Evolutionary conservation across 2,113 vertebrate species (phyloP), one percentile per base, ranked within the genome.

Genomic region (Rhea americana): DNA sequence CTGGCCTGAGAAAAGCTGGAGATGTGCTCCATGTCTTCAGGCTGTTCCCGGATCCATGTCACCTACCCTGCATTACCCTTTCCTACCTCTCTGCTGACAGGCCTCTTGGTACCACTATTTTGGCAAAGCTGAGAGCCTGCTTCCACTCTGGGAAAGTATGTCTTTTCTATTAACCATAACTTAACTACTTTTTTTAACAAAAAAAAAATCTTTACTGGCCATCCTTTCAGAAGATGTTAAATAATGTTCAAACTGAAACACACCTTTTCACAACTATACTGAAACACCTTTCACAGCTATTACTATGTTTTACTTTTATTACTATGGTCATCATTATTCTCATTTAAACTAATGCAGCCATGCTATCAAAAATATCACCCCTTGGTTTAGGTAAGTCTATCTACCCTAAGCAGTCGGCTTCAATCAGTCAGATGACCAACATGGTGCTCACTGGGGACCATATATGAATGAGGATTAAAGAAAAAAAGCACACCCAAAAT

Each of bases 11-110:
- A 95, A 19, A 99, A 95, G 71, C 99, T 99, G 97, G 98, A 99
- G 32, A 98, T 98, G 98, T 99, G 98, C 98, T 98, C 99, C 98
- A 99, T 99, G 92, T 99, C 98, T 96, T 99, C 98, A 1, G 98
- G 98, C 90, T 51, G 50, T 51, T 51, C 50, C 50, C 9, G 98
- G 98, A 98, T 93, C 93, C 99, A 97, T 9, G 98, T 99, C 95
- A 99, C 98, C 97, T 99, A 98, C 61, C 98, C 98, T 85, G 98
- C 97, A 92, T 98, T 98, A 93, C 98, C 98, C 90, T 99, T 99
- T 88, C 99, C 98, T 47, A 99, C 98, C 88, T 98, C 98, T 96
- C 98, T 99, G 72, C 98, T 96, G 47, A 99, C 90, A 61, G 99
- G 95, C 97, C 98, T 99, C 98, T 99, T 98, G 84, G 32, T 95